Evolutionary conservation across 64 coral and sea anemone genomes (phyloP).

Genomic region (Platygyra sinensis): DNA sequence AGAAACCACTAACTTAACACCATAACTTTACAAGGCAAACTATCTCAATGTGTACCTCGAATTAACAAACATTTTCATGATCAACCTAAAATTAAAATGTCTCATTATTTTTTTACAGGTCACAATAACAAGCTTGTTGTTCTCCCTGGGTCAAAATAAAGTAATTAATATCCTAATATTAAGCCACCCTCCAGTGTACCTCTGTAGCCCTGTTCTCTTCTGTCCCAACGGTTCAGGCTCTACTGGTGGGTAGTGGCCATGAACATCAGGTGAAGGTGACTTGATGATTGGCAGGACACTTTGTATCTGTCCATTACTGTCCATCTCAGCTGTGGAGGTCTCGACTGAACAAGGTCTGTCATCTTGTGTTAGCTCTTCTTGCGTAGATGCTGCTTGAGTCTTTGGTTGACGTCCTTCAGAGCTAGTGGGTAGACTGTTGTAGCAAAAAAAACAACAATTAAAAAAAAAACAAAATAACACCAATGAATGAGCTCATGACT

Average conservation of each 20-base stretch:
- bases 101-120: no score
- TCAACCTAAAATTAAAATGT: no score
- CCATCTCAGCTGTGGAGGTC: background rate
- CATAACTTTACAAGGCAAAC: no score
- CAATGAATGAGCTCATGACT: no score
- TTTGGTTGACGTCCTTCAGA: background rate
- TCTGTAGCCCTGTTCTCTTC: conserved; percentile 83
- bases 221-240: conserved; percentile 71
- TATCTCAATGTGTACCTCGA: no score
- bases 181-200: conserved; percentile 20
- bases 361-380: conserved; percentile 11
- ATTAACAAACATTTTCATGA: no score
- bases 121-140: no score
- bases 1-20: no score
- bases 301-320: background rate
- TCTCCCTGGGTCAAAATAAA: no score
- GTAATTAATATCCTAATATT: no score
- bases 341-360: background rate
- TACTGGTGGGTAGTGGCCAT: conserved; percentile 74
- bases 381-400: conserved; percentile 17
- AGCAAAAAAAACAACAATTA: no score
- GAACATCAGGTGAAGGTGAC: conserved; percentile 59
- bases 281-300: conserved; percentile 78
- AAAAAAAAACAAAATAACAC: background rate
- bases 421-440: background rate